These are phyloP conservation scores for Drosophila takahashii DNA, from an alignment of 1,140 invertebrate genomes.

Conservation along the genomic window DNA sequence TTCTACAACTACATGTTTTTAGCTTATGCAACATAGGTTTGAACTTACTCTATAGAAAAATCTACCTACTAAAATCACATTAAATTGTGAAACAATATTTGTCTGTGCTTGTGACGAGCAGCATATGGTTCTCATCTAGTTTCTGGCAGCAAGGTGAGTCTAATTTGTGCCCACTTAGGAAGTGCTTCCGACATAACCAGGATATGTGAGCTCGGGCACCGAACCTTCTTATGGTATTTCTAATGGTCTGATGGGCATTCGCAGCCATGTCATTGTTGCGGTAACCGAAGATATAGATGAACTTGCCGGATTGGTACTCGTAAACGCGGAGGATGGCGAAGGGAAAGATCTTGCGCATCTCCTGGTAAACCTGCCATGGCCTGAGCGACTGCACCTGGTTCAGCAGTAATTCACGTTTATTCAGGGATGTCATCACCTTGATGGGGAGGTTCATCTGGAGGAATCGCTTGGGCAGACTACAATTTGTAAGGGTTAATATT, in stretches of 20 bases:
- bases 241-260: constrained; percentile 17
- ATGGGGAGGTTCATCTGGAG: neutral
- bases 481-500: neutral
- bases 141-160: constrained; percentile 25
- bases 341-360: constrained; percentile 23
- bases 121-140: neutral
- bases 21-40: neutral
- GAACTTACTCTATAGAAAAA: neutral
- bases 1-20: too few relatives aligned
- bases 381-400: neutral
- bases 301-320: constrained; percentile 10
- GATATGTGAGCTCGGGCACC: constrained; percentile 20
- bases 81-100: constrained; percentile 16
- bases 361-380: constrained; percentile 45
- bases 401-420: constrained; percentile 28
- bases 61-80: neutral
- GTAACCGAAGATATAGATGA: constrained; percentile 36
- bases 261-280: constrained; percentile 53
- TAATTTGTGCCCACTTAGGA: neutral
- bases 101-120: too few relatives aligned
- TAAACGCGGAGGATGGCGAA: constrained; percentile 30
- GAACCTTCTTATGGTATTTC: constrained; percentile 14
- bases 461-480: constrained; percentile 32
- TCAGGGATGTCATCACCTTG: constrained; percentile 27
- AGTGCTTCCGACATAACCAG: constrained; percentile 29